Conservation (phyloP, 2,113 vertebrate genomes). For the Hoplias malabaricus region DNA sequence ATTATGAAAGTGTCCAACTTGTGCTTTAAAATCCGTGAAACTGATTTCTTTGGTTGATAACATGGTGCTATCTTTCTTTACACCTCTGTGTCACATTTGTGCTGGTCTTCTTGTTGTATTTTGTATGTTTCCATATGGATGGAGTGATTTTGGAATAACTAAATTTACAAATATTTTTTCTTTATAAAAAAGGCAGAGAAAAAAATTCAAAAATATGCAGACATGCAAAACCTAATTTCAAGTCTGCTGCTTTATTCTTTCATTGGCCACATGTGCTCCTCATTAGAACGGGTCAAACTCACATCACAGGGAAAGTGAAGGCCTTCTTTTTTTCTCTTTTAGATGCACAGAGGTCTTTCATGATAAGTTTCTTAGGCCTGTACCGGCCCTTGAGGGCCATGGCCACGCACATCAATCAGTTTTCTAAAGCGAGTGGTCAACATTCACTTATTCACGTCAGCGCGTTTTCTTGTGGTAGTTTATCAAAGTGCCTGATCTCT, state of each 20-base stretch:
- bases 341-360: slow-evolving; percentile 64
- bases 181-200: too few species aligned
- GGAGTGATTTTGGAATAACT: too few species aligned
- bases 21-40: too few species aligned
- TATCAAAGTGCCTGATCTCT: slow-evolving; percentile 73
- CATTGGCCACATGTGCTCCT: slow-evolving; percentile 1
- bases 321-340: slow-evolving; percentile 4
- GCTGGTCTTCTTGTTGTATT: too few species aligned
- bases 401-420: slow-evolving; percentile 71
- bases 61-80: too few species aligned
- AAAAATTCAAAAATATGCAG: too few species aligned
- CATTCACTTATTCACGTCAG: slow-evolving; percentile 71
- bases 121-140: too few species aligned
- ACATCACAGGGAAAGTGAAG: slow-evolving; percentile 9
- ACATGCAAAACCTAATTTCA: too few species aligned
- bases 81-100: too few species aligned
- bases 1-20: too few species aligned
- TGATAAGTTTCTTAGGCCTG: slow-evolving; percentile 62
- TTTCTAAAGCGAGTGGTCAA: slow-evolving; percentile 69
- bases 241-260: background rate
- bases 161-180: too few species aligned
- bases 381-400: slow-evolving; percentile 56
- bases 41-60: too few species aligned
- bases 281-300: slow-evolving; percentile 4
- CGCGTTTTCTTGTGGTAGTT: slow-evolving; percentile 69